Conservation (phyloP, 1,140 invertebrate genomes). For the Drosophila lacertosa region DNA sequence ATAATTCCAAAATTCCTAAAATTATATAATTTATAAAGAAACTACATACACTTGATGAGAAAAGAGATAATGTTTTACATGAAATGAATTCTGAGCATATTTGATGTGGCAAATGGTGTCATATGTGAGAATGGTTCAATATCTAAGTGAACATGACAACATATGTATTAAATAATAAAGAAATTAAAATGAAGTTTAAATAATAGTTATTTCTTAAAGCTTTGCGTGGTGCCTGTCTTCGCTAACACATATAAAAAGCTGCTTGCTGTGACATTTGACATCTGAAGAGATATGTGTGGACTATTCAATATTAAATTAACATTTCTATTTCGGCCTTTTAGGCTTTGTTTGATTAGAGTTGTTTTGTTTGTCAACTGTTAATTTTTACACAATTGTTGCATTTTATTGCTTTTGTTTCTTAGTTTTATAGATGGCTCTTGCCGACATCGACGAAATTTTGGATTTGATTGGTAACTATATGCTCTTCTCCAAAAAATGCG, state of each 20-base stretch:
- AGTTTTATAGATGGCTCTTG: not conserved
- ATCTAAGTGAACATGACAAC: constrained; percentile 36
- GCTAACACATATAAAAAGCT: not conserved
- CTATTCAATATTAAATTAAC: no score
- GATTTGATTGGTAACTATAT: constrained; percentile 20
- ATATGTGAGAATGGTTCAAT: constrained; percentile 33
- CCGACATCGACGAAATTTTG: constrained; percentile 13
- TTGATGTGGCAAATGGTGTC: constrained; percentile 35
- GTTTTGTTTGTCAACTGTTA: not conserved
- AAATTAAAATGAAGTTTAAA: constrained; percentile 31
- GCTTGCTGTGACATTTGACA: not conserved
- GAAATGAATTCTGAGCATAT: constrained; percentile 17
- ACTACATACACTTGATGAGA: constrained; percentile 47
- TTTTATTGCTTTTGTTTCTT: not conserved
- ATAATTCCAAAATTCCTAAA: constrained; percentile 76
- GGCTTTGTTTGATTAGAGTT: no score
- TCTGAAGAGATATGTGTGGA: not conserved
- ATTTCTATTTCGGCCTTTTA: no score
- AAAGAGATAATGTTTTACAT: constrained; percentile 28
- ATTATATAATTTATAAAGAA: constrained; percentile 60
- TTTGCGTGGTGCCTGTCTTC: not conserved
- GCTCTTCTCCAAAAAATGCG: not conserved
- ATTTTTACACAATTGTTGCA: not conserved
- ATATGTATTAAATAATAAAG: constrained; percentile 47
- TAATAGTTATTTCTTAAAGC: not conserved